These are phyloP conservation scores for Megaustenia siamemsis DNA, from an alignment of 2,888 invertebrate genomes.

Conservation along the genomic window DNA sequence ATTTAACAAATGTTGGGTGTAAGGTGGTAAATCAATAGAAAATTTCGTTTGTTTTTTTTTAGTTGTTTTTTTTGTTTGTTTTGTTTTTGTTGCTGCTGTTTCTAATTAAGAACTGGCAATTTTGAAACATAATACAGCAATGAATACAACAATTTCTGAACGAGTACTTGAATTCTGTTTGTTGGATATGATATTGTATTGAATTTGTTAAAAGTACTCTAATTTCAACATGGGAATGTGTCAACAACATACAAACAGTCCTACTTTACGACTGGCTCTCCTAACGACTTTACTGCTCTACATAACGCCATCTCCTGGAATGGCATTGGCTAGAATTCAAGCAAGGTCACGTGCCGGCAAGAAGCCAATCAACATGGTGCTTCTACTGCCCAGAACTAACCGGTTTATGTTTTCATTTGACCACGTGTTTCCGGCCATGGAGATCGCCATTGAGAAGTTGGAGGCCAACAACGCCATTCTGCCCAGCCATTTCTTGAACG, in stretches of 20 bases:
- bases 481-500: constrained; percentile 75
- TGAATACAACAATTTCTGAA: too few relatives aligned
- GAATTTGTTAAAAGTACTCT: too few relatives aligned
- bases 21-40: too few relatives aligned
- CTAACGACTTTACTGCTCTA: neutral
- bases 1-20: too few relatives aligned
- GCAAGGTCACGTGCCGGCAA: neutral
- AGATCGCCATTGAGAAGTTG: constrained; percentile 70
- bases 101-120: too few relatives aligned
- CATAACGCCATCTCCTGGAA: neutral
- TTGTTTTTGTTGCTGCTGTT: too few relatives aligned
- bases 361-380: constrained; percentile 65
- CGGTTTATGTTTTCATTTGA: constrained; percentile 66
- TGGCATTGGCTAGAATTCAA: neutral
- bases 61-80: too few relatives aligned
- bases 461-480: constrained; percentile 56
- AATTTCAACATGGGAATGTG: neutral
- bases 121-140: too few relatives aligned
- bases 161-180: too few relatives aligned
- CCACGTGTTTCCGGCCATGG: constrained; percentile 75
- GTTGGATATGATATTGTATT: too few relatives aligned
- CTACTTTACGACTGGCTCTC: neutral
- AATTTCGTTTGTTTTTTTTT: too few relatives aligned
- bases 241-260: neutral
- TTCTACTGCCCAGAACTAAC: constrained; percentile 68